Conservation (phyloP, 2,113 vertebrate genomes). For the Marmota monax region DNA sequence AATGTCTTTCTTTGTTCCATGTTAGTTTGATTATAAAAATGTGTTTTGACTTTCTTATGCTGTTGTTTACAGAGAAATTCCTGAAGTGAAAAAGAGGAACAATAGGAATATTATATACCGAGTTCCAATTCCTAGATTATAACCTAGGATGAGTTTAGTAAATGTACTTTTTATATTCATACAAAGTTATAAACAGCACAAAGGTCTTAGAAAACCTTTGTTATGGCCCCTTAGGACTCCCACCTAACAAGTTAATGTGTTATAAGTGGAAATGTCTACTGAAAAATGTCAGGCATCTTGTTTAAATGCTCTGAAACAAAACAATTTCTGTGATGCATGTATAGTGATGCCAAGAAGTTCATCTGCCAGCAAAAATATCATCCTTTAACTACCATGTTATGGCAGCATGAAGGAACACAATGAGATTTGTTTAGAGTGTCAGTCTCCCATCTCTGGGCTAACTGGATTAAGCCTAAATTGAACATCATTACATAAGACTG, state of each 20-base stretch:
- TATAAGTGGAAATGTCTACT: slow-evolving; percentile 58
- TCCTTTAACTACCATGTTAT: slow-evolving; percentile 69
- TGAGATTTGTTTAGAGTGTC: slow-evolving; percentile 71
- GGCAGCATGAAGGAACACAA: slow-evolving; percentile 67
- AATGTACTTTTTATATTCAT: slow-evolving; percentile 15
- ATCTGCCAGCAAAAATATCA: slow-evolving; percentile 70
- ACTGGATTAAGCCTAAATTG: slow-evolving; percentile 67
- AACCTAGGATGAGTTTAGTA: slow-evolving; percentile 6
- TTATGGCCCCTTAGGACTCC: slow-evolving; percentile 1
- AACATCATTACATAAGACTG: slow-evolving; percentile 47
- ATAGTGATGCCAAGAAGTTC: slow-evolving; percentile 62
- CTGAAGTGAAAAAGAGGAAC: neutral
- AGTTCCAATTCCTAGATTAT: neutral
- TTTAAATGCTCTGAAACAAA: slow-evolving; percentile 72
- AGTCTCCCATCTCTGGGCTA: slow-evolving; percentile 60
- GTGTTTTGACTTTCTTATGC: neutral
- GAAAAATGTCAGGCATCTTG: slow-evolving; percentile 64
- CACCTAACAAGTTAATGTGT: slow-evolving; percentile 11
- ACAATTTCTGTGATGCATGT: slow-evolving; percentile 58
- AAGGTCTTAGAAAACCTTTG: neutral
- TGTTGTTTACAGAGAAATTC: neutral
- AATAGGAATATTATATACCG: neutral
- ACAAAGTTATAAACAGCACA: neutral
- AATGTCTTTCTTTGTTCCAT: neutral
- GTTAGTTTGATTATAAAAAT: neutral